A percentile compares a stretch with the other conserved stretches of the same genome.
Conservation (phyloP, 2,113 vertebrate species). For the Trachemys scripta region DNA sequence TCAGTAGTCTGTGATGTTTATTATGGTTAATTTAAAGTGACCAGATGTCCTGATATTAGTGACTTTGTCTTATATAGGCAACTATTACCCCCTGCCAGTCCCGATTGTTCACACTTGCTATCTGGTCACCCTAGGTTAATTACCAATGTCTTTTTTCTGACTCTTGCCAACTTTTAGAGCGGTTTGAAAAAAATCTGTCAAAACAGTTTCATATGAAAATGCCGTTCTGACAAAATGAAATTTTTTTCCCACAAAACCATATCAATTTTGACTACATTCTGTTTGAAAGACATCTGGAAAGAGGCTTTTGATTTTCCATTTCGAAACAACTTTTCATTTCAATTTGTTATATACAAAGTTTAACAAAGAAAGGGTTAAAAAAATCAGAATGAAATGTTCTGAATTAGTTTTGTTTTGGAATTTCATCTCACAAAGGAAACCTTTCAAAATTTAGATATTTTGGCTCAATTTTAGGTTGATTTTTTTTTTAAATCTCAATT, state of each 20-base stretch:
- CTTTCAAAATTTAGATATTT: not conserved
- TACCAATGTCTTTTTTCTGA: not conserved
- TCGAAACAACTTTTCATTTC: not conserved
- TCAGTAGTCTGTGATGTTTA: not conserved
- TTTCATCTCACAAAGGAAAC: not conserved
- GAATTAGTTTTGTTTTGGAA: not conserved
- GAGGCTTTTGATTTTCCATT: not conserved
- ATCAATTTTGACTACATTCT: no score
- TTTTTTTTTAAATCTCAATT: not conserved
- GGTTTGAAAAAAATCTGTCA: not conserved
- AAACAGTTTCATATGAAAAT: not conserved
- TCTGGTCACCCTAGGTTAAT: not conserved
- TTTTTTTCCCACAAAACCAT: not conserved
- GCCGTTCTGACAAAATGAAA: not conserved
- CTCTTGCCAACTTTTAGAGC: not conserved
- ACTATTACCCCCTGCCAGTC: not conserved
- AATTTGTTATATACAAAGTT: not conserved
- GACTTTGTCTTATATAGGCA: not conserved
- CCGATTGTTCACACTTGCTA: not conserved
- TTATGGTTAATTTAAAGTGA: not conserved
- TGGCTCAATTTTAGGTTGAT: not conserved
- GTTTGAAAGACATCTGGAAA: not conserved
- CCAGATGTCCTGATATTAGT: not conserved
- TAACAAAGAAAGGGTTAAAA: not conserved
- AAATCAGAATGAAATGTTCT: not conserved